Conservation (phyloP, 2,113 vertebrate genomes). For the Panurus biarmicus region DNA sequence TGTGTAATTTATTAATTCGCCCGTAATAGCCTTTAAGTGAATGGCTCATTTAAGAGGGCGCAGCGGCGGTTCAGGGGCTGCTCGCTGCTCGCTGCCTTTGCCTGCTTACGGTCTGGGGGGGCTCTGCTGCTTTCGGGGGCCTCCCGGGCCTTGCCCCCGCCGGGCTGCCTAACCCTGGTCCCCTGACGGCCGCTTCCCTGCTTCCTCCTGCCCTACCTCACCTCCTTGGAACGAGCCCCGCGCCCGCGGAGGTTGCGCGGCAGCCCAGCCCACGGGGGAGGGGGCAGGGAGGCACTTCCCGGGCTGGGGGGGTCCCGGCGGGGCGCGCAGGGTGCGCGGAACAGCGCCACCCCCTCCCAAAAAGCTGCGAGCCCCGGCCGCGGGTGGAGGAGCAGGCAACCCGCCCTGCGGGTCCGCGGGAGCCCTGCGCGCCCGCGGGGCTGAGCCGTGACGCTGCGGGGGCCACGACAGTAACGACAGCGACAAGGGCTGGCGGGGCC, state of each 20-base stretch:
- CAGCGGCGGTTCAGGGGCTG: constrained; percentile 63
- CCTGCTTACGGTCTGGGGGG: constrained; percentile 65
- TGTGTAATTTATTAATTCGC: constrained; percentile 99
- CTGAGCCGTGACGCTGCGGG: not conserved
- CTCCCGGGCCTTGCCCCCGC: not conserved
- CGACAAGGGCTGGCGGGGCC: not conserved
- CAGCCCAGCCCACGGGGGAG: not conserved
- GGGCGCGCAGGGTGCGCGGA: not conserved
- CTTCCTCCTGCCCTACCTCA: no score
- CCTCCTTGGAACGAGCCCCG: not conserved
- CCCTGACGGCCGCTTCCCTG: not conserved
- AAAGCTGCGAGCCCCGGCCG: not conserved
- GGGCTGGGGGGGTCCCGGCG: not conserved
- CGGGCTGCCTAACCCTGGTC: not conserved
- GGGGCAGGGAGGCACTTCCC: not conserved
- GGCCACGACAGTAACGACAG: not conserved
- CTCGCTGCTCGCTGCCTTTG: constrained; percentile 67
- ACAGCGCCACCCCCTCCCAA: not conserved
- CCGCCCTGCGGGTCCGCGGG: not conserved
- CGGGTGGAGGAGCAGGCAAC: not conserved
- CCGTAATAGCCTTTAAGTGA: constrained; percentile 94
- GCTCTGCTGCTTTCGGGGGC: not conserved
- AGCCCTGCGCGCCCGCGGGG: not conserved
- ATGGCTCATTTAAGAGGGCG: constrained; percentile 81
- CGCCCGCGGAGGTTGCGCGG: not conserved